Base-by-base conservation (phyloP, 2,888 invertebrate species). In the Stenoptilia bipunctidactyla region DNA sequence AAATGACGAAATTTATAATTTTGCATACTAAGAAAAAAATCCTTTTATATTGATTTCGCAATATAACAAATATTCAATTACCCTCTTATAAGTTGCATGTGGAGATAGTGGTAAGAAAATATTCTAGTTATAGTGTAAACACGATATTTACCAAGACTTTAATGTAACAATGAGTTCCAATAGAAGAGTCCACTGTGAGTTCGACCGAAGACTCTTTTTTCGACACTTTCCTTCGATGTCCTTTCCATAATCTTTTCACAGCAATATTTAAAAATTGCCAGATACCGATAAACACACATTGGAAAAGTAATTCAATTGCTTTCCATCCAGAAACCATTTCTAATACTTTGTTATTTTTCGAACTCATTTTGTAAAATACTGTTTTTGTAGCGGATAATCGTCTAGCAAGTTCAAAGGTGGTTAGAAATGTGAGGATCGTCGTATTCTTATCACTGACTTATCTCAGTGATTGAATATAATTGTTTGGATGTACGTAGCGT, bases 161-260 rank as follows among this genome's bases (percentile, higher is more conserved):
- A 10, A 83, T 79, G 46, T 72, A 77, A 43, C 76, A 83, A 54
- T 83, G 83, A 5, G 71, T 71, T 3, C 83, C 83, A 15, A 83
- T 54, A 15, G 82, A 73, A 0, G 79, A 66, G 45, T 82, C 83
- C 0, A 73, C 69, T 1, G 76, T 71, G 1, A 82, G 56, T 49
- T 82, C 77, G 1, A 80, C 65, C 2, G 71, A 58, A 0, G 66
- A 51, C 9, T 27, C 47, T 44, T 55, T 55, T 43, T 63, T 66
- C 0, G 51, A 44, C 13, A 48, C 42, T 59, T 76, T 80, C 52
- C 74, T 69, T 1, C 70, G 53, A 34, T 66, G 65, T 15, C 77
- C 80, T 54, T 72, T 80, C 82, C 82, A 82, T 37, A 82, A 55
- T 41, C 66, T 66, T 50, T 70, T 68, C 27, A 71, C 62, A 15